These are phyloP conservation scores for Saguinus midas DNA, from an alignment of 2,113 vertebrate species.

Conservation along the genomic window DNA sequence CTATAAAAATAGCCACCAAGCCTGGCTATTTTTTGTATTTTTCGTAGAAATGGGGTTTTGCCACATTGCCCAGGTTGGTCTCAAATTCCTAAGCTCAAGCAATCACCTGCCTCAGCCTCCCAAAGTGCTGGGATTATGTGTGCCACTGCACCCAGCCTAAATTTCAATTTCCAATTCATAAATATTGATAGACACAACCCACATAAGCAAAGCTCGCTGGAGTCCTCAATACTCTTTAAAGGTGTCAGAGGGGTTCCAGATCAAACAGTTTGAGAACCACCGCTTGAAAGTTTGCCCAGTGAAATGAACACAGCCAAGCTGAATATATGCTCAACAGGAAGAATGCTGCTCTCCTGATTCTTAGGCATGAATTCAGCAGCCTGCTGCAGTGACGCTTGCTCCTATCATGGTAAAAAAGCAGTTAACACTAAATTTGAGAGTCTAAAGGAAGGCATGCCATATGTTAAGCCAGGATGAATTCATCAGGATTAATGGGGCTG, in stretches of 20 bases:
- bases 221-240: not conserved
- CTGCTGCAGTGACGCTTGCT: not conserved
- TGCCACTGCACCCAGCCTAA: not conserved
- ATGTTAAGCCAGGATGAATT: not conserved
- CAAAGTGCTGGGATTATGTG: no score
- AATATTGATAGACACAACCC: not conserved
- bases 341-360: not conserved
- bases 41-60: no score
- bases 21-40: no score
- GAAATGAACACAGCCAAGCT: not conserved
- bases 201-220: not conserved
- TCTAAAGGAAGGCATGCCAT: not conserved
- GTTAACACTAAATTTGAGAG: not conserved
- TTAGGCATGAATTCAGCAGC: not conserved
- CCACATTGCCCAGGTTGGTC: no score
- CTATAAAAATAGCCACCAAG: no score
- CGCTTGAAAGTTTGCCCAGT: no score
- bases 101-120: no score
- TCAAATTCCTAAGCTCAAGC: no score
- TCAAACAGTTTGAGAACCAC: not conserved
- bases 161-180: not conserved
- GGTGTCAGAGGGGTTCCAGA: not conserved
- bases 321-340: fast-evolving
- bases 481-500: not conserved
- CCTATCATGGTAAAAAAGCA: not conserved